These are phyloP conservation scores for Vireo griseus DNA, from an alignment of 2,797 vertebrate genomes.

Conservation along the genomic window DNA sequence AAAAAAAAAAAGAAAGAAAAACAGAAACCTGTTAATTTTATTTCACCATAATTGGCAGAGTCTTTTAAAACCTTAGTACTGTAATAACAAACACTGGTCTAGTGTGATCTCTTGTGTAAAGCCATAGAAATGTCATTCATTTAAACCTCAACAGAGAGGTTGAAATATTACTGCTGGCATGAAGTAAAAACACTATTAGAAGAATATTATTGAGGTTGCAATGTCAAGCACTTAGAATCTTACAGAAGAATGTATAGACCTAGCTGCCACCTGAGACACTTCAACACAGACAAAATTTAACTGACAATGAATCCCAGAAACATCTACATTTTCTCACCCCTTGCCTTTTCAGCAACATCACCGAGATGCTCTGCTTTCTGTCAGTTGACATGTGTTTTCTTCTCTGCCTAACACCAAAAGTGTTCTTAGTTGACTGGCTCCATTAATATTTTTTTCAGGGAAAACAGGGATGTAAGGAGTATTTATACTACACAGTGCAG, in stretches of 20 bases:
- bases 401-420: neutral
- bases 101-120: neutral
- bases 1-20: neutral
- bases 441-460: neutral
- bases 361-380: neutral
- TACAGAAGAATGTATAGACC: neutral
- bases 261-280: neutral
- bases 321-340: neutral
- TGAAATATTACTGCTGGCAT: neutral
- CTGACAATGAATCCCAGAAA: neutral
- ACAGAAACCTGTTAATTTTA: neutral
- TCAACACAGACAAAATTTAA: neutral
- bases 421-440: neutral
- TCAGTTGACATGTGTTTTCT: rapidly evolving
- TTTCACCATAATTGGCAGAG: neutral
- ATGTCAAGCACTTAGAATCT: neutral
- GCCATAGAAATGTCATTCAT: neutral
- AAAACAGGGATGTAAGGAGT: neutral
- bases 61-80: conserved; percentile 1
- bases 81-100: neutral
- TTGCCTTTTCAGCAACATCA: neutral
- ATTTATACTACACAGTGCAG: neutral
- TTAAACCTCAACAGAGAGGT: neutral
- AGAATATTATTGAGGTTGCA: neutral
- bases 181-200: neutral